Base-by-base conservation (phyloP, 2,113 vertebrate genomes). In the Catharus minimus region DNA sequence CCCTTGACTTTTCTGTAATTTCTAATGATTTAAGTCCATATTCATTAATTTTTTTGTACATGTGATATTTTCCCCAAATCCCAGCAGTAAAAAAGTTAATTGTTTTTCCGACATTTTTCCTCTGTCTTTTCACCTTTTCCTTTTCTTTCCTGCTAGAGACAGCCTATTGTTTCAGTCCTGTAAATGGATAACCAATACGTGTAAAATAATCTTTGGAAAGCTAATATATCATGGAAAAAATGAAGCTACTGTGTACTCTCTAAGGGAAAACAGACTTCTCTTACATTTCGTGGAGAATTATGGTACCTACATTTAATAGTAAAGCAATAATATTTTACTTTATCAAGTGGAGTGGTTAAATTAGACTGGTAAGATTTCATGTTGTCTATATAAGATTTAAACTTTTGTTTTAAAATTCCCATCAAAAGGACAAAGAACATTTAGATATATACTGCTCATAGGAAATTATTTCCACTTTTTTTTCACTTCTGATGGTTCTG, bases 181-280 rank as follows among this genome's bases (percentile, higher is more conserved):
- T 55, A 79, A 60, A 47, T n/a, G 46, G 66, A 92, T 94, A 89
- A 50, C 88, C 92, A 90, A 66, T 92, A 85, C 36, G 38, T 64
- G 60, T 53, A 76, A 92, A 78, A 92, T 94, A 78, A 76, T 39
- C 36, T 90, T 92, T 85, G 93, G 89, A 95, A 95, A 94, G 62
- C 66, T 93, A 95, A 91, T 94, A 85, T 52, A 89, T 95, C 47
- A 67, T 57, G 33, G 44, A 84, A 92, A 93, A 95, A 80, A 93
- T 82, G 47, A 92, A 97, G 58, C 14, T 83, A 28, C 18, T 80
- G 6, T 79, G 44, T 86, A 71, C 20, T 97, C 58, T 69, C 81
- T 57, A 46, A 77, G 81, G 79, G 26, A 65, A 76, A 71, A 67
- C 28, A 74, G 27, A 49, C 24, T 82, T 90, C 47, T 67, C 75